phyloP scores from a whole-genome alignment of 2,797 vertebrate genomes.

The Paedocypris micromegethes region DNA sequence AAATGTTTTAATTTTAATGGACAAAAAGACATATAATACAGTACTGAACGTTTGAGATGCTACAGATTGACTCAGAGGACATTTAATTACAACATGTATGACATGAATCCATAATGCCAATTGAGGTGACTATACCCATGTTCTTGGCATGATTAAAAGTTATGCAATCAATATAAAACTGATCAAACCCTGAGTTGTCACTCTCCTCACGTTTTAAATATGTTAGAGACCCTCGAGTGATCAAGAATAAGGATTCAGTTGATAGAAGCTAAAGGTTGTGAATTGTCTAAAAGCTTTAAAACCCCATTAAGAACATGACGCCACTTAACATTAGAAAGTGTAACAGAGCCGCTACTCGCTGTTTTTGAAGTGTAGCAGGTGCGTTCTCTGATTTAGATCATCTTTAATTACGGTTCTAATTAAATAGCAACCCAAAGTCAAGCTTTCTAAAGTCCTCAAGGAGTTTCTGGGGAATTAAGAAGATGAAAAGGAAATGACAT shows the following conservation, averaged over 20 bases:
- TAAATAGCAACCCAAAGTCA: constrained; percentile 73
- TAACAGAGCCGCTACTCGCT: constrained; percentile 70
- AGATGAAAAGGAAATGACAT: constrained; percentile 44
- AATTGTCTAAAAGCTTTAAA: constrained; percentile 44
- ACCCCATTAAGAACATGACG: constrained; percentile 50
- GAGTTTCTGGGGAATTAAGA: constrained; percentile 52
- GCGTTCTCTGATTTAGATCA: constrained; percentile 85
- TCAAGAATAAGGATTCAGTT: background rate
- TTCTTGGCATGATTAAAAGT: constrained; percentile 20
- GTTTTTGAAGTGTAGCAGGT: constrained; percentile 75
- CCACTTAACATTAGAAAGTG: constrained; percentile 56
- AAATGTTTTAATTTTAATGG: too few relatives aligned
- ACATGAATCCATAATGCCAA: too few relatives aligned
- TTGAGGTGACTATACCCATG: background rate
- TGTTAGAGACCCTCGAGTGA: background rate
- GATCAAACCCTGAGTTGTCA: background rate
- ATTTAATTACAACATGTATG: too few relatives aligned
- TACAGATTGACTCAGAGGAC: too few relatives aligned
- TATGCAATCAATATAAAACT: background rate
- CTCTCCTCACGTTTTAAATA: background rate
- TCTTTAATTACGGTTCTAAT: constrained; percentile 90
- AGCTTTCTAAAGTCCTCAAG: constrained; percentile 49
- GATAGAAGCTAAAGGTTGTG: background rate
- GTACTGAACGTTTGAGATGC: too few relatives aligned
- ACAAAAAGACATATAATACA: too few relatives aligned